Evolutionary conservation across 2,888 invertebrate species (phyloP).

Genomic region (Lymantria dispar): DNA sequence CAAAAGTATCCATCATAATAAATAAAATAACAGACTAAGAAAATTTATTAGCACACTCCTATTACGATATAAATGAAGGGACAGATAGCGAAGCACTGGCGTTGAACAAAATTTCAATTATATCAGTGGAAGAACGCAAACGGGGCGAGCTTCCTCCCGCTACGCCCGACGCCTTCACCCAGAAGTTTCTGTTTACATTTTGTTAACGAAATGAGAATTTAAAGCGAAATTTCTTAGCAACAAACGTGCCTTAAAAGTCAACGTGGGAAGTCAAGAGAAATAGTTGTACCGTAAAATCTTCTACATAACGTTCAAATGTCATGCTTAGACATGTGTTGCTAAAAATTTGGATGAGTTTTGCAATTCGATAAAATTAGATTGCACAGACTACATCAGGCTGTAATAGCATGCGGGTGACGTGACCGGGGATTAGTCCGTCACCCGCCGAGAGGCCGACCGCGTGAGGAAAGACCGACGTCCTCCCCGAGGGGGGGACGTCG

Average conservation of each 20-base stretch:
- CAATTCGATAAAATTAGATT: too few species aligned
- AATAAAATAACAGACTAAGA: constrained; percentile 34
- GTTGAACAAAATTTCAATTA: constrained; percentile 73
- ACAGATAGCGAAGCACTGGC: constrained; percentile 50
- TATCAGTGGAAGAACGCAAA: constrained; percentile 50
- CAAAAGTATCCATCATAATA: constrained; percentile 26
- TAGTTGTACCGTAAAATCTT: constrained; percentile 57
- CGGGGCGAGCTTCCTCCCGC: constrained; percentile 45
- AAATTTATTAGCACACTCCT: constrained; percentile 58
- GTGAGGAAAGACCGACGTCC: too few species aligned
- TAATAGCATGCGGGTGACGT: too few species aligned
- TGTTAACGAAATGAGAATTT: constrained; percentile 75
- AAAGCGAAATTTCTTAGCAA: constrained; percentile 68
- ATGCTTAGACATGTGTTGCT: too few species aligned
- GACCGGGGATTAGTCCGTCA: too few species aligned
- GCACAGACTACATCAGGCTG: too few species aligned
- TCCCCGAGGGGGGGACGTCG: too few species aligned
- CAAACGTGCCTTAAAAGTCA: constrained; percentile 64
- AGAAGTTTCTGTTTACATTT: constrained; percentile 72
- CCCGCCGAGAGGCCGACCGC: too few species aligned
- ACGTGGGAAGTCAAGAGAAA: constrained; percentile 34
- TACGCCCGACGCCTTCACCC: constrained; percentile 42
- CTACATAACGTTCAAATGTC: constrained; percentile 4
- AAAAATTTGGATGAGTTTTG: too few species aligned
- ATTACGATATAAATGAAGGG: constrained; percentile 43